These are phyloP conservation scores for Condylura cristata DNA, from an alignment of 2,113 vertebrate species.

Conservation along the genomic window DNA sequence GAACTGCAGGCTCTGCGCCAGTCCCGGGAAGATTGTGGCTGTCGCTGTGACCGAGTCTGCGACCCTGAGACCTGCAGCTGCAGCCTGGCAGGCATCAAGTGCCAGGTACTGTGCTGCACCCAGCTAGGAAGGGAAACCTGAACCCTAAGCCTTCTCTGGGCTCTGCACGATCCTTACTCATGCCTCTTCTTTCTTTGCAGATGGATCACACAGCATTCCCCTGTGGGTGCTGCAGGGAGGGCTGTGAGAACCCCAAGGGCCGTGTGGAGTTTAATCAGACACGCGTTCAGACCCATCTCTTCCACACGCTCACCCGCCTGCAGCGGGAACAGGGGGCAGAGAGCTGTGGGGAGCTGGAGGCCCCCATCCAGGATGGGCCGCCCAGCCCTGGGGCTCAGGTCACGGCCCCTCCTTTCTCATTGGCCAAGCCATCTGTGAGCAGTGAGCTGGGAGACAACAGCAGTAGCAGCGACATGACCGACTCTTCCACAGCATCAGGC, in stretches of 20 bases:
- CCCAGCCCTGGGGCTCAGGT: background rate
- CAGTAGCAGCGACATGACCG: slow-evolving; percentile 95
- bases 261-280: slow-evolving; percentile 96
- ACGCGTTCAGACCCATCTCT: slow-evolving; percentile 95
- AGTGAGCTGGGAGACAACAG: slow-evolving; percentile 90
- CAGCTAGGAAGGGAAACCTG: background rate
- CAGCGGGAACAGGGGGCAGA: slow-evolving; percentile 90
- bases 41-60: slow-evolving; percentile 94
- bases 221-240: slow-evolving; percentile 95
- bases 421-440: slow-evolving; percentile 87
- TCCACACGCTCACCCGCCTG: slow-evolving; percentile 97
- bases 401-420: slow-evolving; percentile 80
- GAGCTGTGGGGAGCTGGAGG: slow-evolving; percentile 64
- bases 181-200: slow-evolving; percentile 79
- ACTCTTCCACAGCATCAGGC: slow-evolving; percentile 86
- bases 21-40: slow-evolving; percentile 96
- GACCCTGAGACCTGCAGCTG: slow-evolving; percentile 97
- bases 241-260: slow-evolving; percentile 94
- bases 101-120: slow-evolving; percentile 89
- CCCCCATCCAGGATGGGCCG: slow-evolving; percentile 13
- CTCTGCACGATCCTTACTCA: fast-evolving
- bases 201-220: slow-evolving; percentile 98
- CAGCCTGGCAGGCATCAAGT: slow-evolving; percentile 96
- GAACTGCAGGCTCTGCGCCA: slow-evolving; percentile 93
- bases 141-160: fast-evolving